Percentiles rank a stretch among this genome's conserved stretches.
phyloP scores from a whole-genome alignment of 2,113 vertebrate genomes.

The Cranoglanis bouderius region DNA sequence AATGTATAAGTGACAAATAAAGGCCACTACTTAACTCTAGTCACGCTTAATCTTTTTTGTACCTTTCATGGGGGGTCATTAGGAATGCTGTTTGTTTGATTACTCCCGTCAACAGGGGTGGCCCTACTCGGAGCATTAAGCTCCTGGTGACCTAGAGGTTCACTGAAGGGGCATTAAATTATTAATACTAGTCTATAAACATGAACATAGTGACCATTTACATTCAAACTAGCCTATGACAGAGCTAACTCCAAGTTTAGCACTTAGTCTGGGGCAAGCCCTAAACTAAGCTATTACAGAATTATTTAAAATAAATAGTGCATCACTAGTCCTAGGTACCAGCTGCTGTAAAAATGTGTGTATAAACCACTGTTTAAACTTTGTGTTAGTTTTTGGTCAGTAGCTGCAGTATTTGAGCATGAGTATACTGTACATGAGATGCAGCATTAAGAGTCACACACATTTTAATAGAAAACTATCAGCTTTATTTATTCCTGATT shows the following conservation, averaged over 20 bases:
- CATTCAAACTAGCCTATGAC: not conserved
- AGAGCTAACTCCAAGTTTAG: not conserved
- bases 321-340: not conserved
- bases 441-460: not conserved
- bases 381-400: not conserved
- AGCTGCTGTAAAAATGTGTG: not conserved
- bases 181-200: not conserved
- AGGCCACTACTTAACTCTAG: not conserved
- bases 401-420: not conserved
- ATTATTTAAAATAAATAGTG: not conserved
- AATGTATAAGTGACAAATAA: too few relatives aligned
- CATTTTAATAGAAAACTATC: slow-evolving; percentile 26
- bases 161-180: not conserved
- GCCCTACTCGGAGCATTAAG: not conserved
- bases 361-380: not conserved
- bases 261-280: not conserved
- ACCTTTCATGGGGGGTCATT: not conserved
- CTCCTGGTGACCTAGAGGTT: not conserved
- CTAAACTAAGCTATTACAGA: not conserved
- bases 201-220: not conserved
- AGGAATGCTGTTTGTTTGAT: not conserved
- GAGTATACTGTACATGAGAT: not conserved
- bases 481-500: not conserved
- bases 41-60: too few relatives aligned
- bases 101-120: not conserved